Percentiles rank a stretch among this genome's conserved stretches.
Evolutionary conservation across 2,888 invertebrate genomes (phyloP).

Genomic region (Zeuzera pyrina): DNA sequence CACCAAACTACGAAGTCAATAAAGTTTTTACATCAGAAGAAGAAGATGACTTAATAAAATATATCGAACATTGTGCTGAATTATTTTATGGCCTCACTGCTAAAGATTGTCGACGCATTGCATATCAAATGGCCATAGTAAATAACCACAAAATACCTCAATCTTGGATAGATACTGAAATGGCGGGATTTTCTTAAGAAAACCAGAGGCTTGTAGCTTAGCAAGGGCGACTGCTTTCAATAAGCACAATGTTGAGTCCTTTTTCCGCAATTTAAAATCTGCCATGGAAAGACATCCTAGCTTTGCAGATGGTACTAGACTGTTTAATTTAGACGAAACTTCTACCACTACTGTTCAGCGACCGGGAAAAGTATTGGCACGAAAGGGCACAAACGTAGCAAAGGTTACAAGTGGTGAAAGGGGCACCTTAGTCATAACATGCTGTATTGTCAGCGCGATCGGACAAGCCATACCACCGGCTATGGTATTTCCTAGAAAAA

Average conservation of each 20-base stretch:
- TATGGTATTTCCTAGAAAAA: conserved; percentile 26
- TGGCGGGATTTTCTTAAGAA: conserved; percentile 11
- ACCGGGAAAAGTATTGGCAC: conserved; percentile 13
- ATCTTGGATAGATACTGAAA: too few species aligned
- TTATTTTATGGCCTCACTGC: too few species aligned
- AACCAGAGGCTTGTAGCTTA: conserved; percentile 16
- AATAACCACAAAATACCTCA: too few species aligned
- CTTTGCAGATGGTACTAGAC: conserved; percentile 10
- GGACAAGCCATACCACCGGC: conserved; percentile 18
- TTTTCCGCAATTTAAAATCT: conserved; percentile 14
- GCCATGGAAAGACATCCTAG: neutral
- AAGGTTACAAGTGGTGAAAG: conserved; percentile 15
- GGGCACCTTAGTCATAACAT: conserved; percentile 16
- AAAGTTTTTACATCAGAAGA: too few species aligned
- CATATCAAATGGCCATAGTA: too few species aligned
- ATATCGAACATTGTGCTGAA: too few species aligned
- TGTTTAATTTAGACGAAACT: conserved; percentile 17
- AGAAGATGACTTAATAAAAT: too few species aligned
- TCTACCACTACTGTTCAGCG: conserved; percentile 16
- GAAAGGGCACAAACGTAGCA: conserved; percentile 16
- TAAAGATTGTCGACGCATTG: too few species aligned
- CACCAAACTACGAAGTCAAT: too few species aligned
- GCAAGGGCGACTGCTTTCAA: conserved; percentile 13
- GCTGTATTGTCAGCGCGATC: conserved; percentile 16
- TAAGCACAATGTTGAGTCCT: conserved; percentile 10